Evolutionary conservation across 2,797 vertebrate genomes (phyloP).

Genomic region (Galago senegalensis): DNA sequence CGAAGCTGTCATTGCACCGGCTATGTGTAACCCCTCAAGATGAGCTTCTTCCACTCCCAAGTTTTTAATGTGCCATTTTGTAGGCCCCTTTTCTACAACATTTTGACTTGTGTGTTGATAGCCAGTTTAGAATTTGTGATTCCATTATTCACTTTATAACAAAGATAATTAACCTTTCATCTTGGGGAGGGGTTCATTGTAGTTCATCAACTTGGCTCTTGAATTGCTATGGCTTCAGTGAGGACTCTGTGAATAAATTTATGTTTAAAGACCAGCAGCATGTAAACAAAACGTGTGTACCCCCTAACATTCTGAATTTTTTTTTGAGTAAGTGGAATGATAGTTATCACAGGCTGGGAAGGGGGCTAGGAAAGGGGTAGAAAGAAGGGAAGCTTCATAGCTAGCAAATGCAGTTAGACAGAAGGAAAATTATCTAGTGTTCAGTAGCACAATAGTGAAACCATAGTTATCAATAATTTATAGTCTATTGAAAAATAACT

Average conservation of each 20-base stretch:
- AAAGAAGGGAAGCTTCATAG: no score
- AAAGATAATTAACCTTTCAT: not conserved
- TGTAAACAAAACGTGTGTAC: no score
- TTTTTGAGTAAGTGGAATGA: no score
- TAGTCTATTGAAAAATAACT: no score
- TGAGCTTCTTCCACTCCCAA: not conserved
- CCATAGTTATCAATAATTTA: no score
- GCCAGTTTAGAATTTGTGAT: constrained; percentile 68
- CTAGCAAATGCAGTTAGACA: no score
- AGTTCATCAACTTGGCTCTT: not conserved
- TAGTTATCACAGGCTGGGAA: no score
- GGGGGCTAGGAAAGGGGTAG: no score
- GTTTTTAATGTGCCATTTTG: constrained; percentile 42
- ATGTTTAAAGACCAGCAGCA: not conserved
- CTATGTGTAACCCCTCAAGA: not conserved
- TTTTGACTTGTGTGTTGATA: not conserved
- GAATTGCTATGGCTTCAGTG: not conserved
- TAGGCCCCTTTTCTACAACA: constrained; percentile 50
- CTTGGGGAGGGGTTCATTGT: not conserved
- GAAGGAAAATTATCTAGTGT: no score
- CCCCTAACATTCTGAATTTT: no score
- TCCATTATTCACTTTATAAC: constrained; percentile 65
- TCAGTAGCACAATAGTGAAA: no score
- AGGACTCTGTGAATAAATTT: not conserved
- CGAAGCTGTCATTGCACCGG: not conserved